These are phyloP conservation scores for human DNA, from an alignment of 2,113 vertebrate genomes.

Conservation along the genomic window DNA sequence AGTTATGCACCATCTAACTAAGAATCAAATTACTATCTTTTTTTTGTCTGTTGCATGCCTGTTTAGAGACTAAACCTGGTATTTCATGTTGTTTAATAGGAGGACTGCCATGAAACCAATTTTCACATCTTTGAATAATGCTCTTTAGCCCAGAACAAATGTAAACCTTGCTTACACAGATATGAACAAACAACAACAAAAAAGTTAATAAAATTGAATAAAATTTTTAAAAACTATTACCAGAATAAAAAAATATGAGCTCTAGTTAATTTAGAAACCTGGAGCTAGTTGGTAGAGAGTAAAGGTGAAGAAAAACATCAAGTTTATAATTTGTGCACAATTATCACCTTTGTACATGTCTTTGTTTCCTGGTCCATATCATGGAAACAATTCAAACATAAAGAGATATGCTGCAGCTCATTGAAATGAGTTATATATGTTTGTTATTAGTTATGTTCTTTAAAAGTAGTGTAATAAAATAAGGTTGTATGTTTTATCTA, in stretches of 20 bases:
- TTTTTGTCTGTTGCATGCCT: neutral
- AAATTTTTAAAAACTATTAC: neutral
- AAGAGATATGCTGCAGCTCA: neutral
- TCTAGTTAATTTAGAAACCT: neutral
- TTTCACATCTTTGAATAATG: neutral
- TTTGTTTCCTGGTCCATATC: neutral
- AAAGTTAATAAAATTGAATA: neutral
- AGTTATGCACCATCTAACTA: neutral
- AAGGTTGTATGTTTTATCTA: neutral
- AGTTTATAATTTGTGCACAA: rapidly evolving
- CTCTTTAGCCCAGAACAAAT: neutral
- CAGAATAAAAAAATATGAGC: neutral
- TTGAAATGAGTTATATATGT: neutral
- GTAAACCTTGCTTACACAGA: neutral
- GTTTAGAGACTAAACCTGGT: neutral
- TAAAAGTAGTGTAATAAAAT: neutral
- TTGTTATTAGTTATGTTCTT: neutral
- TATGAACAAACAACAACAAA: neutral
- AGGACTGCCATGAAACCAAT: neutral
- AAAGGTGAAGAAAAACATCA: neutral
- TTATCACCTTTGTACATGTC: rapidly evolving
- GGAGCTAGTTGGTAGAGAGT: neutral
- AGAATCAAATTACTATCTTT: neutral
- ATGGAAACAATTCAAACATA: neutral
- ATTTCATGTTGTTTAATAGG: neutral